Evolutionary conservation across 2,888 invertebrate genomes (phyloP), one percentile per base, ranked within the genome.

Genomic region (Steinernema scapterisci): DNA sequence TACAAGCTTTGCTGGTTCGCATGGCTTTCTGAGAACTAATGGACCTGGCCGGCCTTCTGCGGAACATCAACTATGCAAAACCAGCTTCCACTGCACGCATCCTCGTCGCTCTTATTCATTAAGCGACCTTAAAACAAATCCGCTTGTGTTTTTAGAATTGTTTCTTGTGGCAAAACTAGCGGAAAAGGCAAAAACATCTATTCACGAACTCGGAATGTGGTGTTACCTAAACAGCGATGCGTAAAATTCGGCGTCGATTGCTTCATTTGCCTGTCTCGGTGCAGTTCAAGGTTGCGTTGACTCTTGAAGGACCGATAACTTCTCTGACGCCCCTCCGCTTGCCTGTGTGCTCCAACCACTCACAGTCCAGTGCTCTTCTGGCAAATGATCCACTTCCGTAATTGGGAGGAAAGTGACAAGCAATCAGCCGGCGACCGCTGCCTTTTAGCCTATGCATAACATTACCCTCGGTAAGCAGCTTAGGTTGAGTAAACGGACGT

Each of bases 371-470:
- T 3, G 38, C 38, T 38, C 38, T 38, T 38, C 38, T 3, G 38
- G 38, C 5, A 52, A 23, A 48, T 52, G 52, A 52, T 21, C 21
- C 52, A 23, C 21, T 48, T 48, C 48, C 48, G 19, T 21, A 52
- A 52, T 52, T 19, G 19, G 2, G 21, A 5, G 21, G 23, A 9
- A 23, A 6, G 38, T 38, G 38, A 38, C 38, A 21, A 21, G 52
- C 52, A 52, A 21, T 52, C 21, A 52, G 23, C 38, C 38, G 38
- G 21, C 52, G 52, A 52, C 11, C 21, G 13, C 21, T 52, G 52
- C 2, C 63, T 63, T 63, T 48, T 7, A 63, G 63, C 63, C 31
- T 27, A 38, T 63, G 63, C 63, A 63, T 63, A 63, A 11, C 63
- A 63, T 63, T 63, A 63, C 27, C 31, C 16, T 16, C 31, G 31